A percentile compares a stretch with the other conserved stretches of the same genome.
Conservation (phyloP, 2,797 vertebrate species). For the Zalophus californianus region DNA sequence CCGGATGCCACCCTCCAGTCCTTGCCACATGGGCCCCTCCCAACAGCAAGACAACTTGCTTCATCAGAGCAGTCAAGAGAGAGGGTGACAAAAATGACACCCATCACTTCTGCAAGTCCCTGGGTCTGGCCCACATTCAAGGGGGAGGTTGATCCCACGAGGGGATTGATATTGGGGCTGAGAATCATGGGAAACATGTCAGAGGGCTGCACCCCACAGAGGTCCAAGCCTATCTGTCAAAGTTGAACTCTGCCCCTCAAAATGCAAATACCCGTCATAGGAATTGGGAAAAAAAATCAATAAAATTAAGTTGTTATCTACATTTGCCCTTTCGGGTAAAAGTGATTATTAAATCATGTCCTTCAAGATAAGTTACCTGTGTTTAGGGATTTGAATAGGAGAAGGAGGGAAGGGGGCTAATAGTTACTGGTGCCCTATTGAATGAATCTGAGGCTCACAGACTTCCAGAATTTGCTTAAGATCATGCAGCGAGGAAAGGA, state of each 20-base stretch:
- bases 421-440: background rate
- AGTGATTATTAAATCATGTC: background rate
- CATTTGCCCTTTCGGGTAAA: constrained; percentile 17
- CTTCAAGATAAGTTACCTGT: background rate
- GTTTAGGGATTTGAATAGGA: background rate
- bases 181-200: background rate
- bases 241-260: background rate
- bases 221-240: background rate
- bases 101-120: background rate
- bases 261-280: background rate
- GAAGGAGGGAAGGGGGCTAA: background rate
- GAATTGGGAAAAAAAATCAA: background rate
- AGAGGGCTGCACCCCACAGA: background rate
- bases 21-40: background rate
- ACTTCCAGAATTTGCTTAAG: background rate
- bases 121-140: background rate
- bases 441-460: background rate
- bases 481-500: background rate
- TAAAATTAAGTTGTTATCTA: background rate
- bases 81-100: background rate
- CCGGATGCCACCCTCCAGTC: accelerated
- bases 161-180: background rate
- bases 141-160: background rate
- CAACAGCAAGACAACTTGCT: background rate
- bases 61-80: background rate